Conservation (phyloP, 2,113 vertebrate species). For the Platysteira castanea region DNA sequence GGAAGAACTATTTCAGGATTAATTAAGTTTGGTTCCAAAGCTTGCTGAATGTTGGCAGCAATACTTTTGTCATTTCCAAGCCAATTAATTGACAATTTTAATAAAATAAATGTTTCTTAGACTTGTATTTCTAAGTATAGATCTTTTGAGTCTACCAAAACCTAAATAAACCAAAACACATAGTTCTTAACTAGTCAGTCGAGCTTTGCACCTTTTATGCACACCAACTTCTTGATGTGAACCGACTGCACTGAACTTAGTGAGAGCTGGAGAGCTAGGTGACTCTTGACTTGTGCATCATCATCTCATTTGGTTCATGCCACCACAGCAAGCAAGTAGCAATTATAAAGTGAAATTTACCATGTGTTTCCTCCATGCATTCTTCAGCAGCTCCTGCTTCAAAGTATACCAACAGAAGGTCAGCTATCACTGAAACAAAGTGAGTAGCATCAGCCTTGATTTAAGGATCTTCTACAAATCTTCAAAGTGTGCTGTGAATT, state of each 20-base stretch:
- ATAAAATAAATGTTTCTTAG: not conserved
- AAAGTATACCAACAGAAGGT: not conserved
- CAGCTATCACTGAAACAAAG: not conserved
- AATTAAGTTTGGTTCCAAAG: not conserved
- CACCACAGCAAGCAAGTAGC: not conserved
- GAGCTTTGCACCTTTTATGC: not conserved
- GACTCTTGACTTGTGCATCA: not conserved
- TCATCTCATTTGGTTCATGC: not conserved
- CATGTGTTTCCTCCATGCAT: fast-evolving
- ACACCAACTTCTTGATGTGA: not conserved
- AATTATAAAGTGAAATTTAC: not conserved
- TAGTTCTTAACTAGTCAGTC: not conserved
- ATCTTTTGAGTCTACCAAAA: not conserved
- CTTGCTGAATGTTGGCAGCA: not conserved
- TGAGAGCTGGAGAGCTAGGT: not conserved
- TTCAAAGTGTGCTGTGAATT: not conserved
- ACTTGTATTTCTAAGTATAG: not conserved
- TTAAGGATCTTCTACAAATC: not conserved
- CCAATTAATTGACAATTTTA: not conserved
- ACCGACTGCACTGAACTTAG: not conserved
- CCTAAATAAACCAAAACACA: not conserved
- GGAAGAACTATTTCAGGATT: not conserved
- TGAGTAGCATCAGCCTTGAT: not conserved
- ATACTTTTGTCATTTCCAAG: not conserved
- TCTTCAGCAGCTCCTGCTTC: not conserved